Conservation (phyloP, 2,113 vertebrate genomes). For the Perca fluviatilis region DNA sequence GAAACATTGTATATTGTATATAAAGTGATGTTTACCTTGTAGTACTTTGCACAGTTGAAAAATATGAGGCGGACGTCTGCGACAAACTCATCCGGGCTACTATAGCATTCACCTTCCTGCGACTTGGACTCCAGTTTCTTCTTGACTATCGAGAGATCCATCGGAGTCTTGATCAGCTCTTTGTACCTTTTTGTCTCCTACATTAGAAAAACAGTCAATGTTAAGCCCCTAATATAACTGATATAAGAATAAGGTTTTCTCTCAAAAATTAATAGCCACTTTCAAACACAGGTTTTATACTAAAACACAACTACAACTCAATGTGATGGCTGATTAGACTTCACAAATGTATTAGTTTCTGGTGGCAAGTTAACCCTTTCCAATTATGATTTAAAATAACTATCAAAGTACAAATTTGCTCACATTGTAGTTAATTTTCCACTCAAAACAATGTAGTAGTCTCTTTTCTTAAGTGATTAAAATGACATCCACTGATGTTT, state of each 20-base stretch:
- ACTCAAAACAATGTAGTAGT: not conserved
- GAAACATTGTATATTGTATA: not conserved
- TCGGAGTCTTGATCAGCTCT: conserved; percentile 95
- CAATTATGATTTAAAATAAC: not conserved
- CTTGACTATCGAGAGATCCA: conserved; percentile 94
- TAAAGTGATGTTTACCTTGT: conserved; percentile 83
- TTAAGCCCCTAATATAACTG: not conserved
- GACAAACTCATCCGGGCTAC: conserved; percentile 89
- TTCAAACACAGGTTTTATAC: not conserved
- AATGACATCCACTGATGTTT: not conserved
- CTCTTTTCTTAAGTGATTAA: not conserved
- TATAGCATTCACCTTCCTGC: conserved; percentile 84
- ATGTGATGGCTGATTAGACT: too few species aligned
- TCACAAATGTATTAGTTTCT: too few species aligned
- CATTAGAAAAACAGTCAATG: not conserved
- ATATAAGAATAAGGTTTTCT: not conserved
- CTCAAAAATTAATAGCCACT: too few species aligned
- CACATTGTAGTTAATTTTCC: not conserved
- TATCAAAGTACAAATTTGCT: not conserved
- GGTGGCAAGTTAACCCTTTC: too few species aligned
- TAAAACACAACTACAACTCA: not conserved
- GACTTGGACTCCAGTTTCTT: conserved; percentile 88
- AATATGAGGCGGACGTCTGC: conserved; percentile 95
- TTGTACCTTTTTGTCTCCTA: conserved; percentile 91
- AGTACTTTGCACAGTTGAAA: conserved; percentile 97